Evolutionary conservation across 2,113 vertebrate genomes (phyloP).

Genomic region (Perca fluviatilis): DNA sequence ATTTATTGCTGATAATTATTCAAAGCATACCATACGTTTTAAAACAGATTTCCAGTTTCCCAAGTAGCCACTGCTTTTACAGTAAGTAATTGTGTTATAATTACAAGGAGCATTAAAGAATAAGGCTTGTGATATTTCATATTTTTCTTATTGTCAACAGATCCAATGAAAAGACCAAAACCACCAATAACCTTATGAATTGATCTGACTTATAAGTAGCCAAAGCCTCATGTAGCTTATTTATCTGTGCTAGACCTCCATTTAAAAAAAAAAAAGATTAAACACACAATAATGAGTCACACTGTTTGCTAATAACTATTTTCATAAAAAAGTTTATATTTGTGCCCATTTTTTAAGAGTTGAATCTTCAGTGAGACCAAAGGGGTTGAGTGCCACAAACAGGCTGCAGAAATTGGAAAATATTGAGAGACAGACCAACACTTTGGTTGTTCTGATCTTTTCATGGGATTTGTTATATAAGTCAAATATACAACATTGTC

Average conservation of each 20-base stretch:
- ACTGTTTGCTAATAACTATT: not conserved
- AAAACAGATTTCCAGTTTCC: not conserved
- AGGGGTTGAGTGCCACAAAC: not conserved
- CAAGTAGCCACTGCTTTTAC: not conserved
- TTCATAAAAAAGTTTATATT: not conserved
- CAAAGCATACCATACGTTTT: not conserved
- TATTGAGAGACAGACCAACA: not conserved
- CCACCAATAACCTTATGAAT: not conserved
- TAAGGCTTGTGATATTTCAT: not conserved
- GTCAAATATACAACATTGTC: not conserved
- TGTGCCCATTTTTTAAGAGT: not conserved
- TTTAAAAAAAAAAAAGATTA: not conserved
- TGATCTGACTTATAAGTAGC: not conserved
- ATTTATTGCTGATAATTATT: not conserved
- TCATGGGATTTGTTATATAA: not conserved
- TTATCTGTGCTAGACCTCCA: not conserved
- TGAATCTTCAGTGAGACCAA: not conserved
- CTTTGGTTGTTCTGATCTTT: not conserved
- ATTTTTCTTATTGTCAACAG: slow-evolving; percentile 7
- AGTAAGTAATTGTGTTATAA: not conserved
- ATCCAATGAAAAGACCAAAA: not conserved
- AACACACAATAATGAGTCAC: not conserved
- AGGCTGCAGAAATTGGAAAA: not conserved
- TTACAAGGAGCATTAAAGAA: not conserved
- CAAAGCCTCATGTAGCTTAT: slow-evolving; percentile 13